phyloP scores from a whole-genome alignment of 2,888 invertebrate genomes.

The Callyntrura guangdongensis region DNA sequence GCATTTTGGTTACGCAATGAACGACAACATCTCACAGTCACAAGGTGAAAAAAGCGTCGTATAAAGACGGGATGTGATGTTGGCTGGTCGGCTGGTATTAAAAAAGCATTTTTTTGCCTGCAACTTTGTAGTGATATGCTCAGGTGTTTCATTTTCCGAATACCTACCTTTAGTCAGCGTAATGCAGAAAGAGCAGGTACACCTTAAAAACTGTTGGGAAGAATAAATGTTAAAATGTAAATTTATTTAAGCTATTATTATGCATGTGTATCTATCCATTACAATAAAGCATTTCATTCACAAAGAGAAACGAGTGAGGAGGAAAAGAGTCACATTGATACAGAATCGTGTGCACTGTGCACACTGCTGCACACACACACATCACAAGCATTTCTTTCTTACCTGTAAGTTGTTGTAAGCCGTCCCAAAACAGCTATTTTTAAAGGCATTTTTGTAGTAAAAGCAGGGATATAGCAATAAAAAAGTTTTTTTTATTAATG shows the following conservation, averaged over 20 bases:
- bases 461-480: not conserved
- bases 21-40: no score
- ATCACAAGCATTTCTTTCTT: no score
- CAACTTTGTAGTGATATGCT: no score
- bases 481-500: constrained; percentile 34
- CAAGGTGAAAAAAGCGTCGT: not conserved
- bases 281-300: no score
- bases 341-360: not conserved
- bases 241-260: not conserved
- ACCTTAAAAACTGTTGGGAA: constrained; percentile 36
- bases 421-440: not conserved
- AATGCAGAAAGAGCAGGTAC: not conserved
- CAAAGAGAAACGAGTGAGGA: no score
- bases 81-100: not conserved
- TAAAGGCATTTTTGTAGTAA: not conserved
- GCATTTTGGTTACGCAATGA: no score
- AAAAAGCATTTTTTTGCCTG: no score
- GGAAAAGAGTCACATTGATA: constrained; percentile 11
- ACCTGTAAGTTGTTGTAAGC: not conserved
- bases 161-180: no score
- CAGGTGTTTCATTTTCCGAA: constrained; percentile 18
- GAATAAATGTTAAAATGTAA: not conserved
- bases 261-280: constrained; percentile 1
- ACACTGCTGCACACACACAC: constrained; percentile 1
- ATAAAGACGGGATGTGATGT: not conserved